Base-by-base conservation (phyloP, 2,888 invertebrate genomes). In the Seira sanloemensis region DNA sequence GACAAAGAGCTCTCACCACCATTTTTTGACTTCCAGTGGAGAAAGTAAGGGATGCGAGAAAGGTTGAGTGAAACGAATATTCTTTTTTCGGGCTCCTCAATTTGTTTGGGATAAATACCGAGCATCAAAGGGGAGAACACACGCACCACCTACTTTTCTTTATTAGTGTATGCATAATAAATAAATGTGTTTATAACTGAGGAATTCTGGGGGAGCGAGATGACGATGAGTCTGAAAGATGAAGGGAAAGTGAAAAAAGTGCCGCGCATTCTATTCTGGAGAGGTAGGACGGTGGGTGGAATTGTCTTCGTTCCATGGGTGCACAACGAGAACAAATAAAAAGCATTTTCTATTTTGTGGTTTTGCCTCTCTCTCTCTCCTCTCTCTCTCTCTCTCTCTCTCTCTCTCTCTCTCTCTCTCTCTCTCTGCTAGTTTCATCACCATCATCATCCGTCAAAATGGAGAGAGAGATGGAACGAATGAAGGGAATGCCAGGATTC, bases 261-360 rank as follows among this genome's bases (percentile, higher is more conserved):
- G n/a, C n/a, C n/a, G n/a, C n/a, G n/a, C n/a, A n/a, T n/a, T n/a
- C n/a, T n/a, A n/a, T n/a, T n/a, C n/a, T n/a, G n/a, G n/a, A n/a
- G n/a, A n/a, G n/a, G n/a, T n/a, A n/a, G n/a, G n/a, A n/a, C n/a
- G n/a, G n/a, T n/a, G n/a, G n/a, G n/a, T n/a, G n/a, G n/a, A n/a
- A n/a, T n/a, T n/a, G n/a, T n/a, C n/a, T n/a, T n/a, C n/a, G n/a
- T n/a, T n/a, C n/a, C n/a, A n/a, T n/a, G n/a, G n/a, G n/a, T n/a
- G n/a, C n/a, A n/a, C n/a, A n/a, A n/a, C n/a, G n/a, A 50, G 50
- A 62, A 62, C 62, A 62, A 62, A 62, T 62, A 62, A 62, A 62
- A 62, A 62, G 62, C 62, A 62, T 62, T 62, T 62, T 62, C 62
- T 62, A 62, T 62, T 50, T 62, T 62, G 62, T 23, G 62, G 62